phyloP scores from a whole-genome alignment of 2,888 invertebrate species.

The Ophioninae sp. region DNA sequence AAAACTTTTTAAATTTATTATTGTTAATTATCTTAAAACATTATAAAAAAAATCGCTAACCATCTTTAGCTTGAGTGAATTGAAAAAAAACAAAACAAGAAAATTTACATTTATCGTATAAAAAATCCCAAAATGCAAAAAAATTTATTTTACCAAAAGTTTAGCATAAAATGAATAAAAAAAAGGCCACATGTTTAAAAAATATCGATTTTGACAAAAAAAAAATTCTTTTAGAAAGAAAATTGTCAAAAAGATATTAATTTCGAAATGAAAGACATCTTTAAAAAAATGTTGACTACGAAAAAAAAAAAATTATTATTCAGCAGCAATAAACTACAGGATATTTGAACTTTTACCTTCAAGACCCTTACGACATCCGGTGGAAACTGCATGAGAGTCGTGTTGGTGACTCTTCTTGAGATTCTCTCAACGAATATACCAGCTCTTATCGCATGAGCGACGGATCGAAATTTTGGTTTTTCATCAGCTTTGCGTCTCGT shows the following conservation, averaged over 20 bases:
- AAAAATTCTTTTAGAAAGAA: background rate
- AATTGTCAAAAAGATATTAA: background rate
- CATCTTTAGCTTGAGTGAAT: too few species aligned
- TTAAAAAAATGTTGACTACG: background rate
- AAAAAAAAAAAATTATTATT: background rate
- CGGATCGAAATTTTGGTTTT: slow-evolving; percentile 95
- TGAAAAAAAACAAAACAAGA: too few species aligned
- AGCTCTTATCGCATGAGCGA: slow-evolving; percentile 97
- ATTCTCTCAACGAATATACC: slow-evolving; percentile 98
- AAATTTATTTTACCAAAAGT: too few species aligned
- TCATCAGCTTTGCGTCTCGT: slow-evolving; percentile 89
- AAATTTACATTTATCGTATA: too few species aligned
- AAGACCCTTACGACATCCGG: slow-evolving; percentile 92
- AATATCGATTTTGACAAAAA: too few species aligned
- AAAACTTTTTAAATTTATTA: too few species aligned
- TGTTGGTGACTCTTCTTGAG: slow-evolving; percentile 90
- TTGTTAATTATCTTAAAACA: too few species aligned
- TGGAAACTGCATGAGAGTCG: slow-evolving; percentile 93
- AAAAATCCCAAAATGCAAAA: too few species aligned
- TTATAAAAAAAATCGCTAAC: too few species aligned
- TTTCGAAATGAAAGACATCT: too few species aligned
- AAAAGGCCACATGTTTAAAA: too few species aligned
- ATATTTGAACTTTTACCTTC: slow-evolving; percentile 84
- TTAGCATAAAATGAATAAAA: too few species aligned
- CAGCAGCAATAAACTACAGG: background rate